Conservation (phyloP, 1,140 invertebrate species). For the Myzus persicae region DNA sequence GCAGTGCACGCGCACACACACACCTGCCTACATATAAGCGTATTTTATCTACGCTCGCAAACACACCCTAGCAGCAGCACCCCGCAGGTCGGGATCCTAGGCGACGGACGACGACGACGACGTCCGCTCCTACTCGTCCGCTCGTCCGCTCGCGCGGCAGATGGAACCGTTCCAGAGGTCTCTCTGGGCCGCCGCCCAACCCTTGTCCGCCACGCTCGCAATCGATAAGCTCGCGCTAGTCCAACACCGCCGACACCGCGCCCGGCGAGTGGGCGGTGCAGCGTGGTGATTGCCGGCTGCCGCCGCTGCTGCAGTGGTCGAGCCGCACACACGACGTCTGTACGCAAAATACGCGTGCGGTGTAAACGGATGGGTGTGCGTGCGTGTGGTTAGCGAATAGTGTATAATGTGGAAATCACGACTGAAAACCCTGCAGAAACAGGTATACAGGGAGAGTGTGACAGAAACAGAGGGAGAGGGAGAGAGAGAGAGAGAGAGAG, state of each 20-base stretch:
- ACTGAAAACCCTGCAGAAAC: not conserved
- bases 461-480: not conserved
- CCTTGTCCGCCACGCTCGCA: slow-evolving; percentile 5
- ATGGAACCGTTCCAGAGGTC: slow-evolving; percentile 43
- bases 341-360: not conserved
- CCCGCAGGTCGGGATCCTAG: not conserved
- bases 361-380: not conserved
- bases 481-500: not conserved
- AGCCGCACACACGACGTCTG: not conserved
- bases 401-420: slow-evolving; percentile 12
- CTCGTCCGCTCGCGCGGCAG: not conserved
- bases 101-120: not conserved
- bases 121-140: too few species aligned
- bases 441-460: not conserved
- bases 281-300: not conserved
- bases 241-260: not conserved
- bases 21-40: too few species aligned
- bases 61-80: too few species aligned
- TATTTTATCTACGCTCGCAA: not conserved
- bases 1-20: too few species aligned
- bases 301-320: not conserved
- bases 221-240: slow-evolving; percentile 30
- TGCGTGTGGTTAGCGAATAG: not conserved
- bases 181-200: not conserved
- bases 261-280: not conserved